Evolutionary conservation across 1,140 invertebrate genomes (phyloP).

Genomic region (Cyrtorhinus lividipennis): DNA sequence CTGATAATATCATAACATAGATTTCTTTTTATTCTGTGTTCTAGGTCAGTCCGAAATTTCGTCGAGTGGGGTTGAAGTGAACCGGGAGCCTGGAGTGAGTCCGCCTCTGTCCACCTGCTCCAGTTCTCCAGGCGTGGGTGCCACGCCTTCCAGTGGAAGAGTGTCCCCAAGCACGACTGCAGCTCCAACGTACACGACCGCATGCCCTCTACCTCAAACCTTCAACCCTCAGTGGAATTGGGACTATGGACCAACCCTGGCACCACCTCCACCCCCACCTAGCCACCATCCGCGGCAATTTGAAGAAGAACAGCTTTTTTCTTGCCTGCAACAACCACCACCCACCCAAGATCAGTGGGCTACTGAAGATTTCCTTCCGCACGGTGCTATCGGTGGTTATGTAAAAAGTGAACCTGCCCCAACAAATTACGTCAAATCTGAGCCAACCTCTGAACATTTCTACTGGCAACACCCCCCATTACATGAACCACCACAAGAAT

Average conservation of each 20-base stretch:
- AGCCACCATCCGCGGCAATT: neutral
- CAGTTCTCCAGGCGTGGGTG: neutral
- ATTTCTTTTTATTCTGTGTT: neutral
- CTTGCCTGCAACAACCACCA: neutral
- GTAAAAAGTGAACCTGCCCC: too few relatives aligned
- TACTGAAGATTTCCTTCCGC: constrained; percentile 1
- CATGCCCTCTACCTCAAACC: neutral
- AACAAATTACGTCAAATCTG: constrained; percentile 9
- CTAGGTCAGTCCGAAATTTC: constrained; percentile 10
- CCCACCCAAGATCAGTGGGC: neutral
- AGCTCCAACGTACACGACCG: neutral
- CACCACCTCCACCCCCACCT: neutral
- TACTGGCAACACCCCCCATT: constrained; percentile 3
- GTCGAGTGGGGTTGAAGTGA: constrained; percentile 9
- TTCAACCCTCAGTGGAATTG: constrained; percentile 4
- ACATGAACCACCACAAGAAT: neutral
- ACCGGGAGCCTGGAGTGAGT: constrained; percentile 1
- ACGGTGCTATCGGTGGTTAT: neutral
- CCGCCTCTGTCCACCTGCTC: constrained; percentile 6
- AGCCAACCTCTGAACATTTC: neutral
- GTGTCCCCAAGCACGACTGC: neutral
- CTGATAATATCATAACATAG: too few relatives aligned
- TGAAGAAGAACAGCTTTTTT: constrained; percentile 4
- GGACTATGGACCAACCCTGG: neutral
- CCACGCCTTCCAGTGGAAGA: neutral